phyloP scores from a whole-genome alignment of 1,140 invertebrate genomes.

The Hyles vespertilio region DNA sequence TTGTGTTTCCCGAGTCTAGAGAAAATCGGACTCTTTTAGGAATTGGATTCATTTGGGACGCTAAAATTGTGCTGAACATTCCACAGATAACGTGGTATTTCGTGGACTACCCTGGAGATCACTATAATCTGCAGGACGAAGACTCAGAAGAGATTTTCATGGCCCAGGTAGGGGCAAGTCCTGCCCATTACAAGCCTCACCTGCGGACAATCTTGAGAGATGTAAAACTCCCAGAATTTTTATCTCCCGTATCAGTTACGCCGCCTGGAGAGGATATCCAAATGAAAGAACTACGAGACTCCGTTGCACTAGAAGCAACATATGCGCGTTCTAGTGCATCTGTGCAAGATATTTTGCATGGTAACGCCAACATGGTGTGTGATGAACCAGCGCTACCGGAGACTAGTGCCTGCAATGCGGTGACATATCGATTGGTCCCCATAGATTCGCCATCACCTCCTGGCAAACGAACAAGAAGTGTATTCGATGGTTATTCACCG shows the following conservation, averaged over 20 bases:
- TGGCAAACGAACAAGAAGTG: not conserved
- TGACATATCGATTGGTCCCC: not conserved
- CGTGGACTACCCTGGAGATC: slow-evolving; percentile 3
- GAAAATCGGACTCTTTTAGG: slow-evolving; percentile 18
- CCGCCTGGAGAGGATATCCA: not conserved
- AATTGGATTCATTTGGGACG: slow-evolving; percentile 20
- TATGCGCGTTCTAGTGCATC: not conserved
- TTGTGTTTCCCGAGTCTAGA: slow-evolving; percentile 10
- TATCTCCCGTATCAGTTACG: not conserved
- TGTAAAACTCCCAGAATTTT: not conserved
- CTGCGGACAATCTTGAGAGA: not conserved
- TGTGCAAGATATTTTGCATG: not conserved
- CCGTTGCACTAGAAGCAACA: not conserved
- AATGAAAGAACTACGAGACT: not conserved
- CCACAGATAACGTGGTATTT: slow-evolving; percentile 14
- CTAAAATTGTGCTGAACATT: slow-evolving; percentile 15
- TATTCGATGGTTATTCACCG: slow-evolving; percentile 15
- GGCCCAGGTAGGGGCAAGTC: not conserved
- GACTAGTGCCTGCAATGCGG: not conserved
- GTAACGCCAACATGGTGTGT: not conserved
- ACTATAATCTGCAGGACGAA: slow-evolving; percentile 5
- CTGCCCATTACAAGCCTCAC: not conserved
- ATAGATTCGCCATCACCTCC: slow-evolving; percentile 3
- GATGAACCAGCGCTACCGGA: not conserved
- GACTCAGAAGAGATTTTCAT: slow-evolving; percentile 2